A percentile compares a stretch with the other conserved stretches of the same genome.
Evolutionary conservation across 2,888 invertebrate genomes (phyloP).

Genomic region (Platycheirus albimanus): DNA sequence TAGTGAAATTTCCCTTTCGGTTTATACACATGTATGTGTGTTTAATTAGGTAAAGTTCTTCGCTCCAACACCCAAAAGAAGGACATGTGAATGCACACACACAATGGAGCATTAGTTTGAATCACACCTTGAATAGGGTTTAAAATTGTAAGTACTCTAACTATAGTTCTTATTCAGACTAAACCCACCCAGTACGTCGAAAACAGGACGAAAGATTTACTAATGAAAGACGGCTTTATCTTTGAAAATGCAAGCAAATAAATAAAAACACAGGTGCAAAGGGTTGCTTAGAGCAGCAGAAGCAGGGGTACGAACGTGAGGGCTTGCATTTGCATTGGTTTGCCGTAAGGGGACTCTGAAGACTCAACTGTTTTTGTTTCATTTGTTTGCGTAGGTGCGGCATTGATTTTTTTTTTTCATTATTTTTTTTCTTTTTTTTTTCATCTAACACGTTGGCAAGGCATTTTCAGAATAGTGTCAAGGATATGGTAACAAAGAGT

Average conservation of each 20-base stretch:
- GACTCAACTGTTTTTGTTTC: conserved; percentile 22
- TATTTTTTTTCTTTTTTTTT: conserved; percentile 30
- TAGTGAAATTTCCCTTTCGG: conserved; percentile 15
- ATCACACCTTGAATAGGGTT: conserved; percentile 44
- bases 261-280: conserved; percentile 20
- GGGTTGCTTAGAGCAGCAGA: neutral
- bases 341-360: conserved; percentile 43
- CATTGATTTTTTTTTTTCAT: conserved; percentile 54
- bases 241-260: conserved; percentile 29
- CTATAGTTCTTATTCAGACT: conserved; percentile 32
- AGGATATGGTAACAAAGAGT: conserved; percentile 62
- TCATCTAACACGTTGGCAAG: conserved; percentile 25
- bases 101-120: conserved; percentile 26
- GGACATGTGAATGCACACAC: conserved; percentile 28
- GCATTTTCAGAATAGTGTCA: conserved; percentile 50
- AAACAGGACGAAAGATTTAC: conserved; percentile 33
- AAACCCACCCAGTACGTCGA: neutral
- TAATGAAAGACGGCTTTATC: conserved; percentile 47
- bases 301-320: conserved; percentile 1
- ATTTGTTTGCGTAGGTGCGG: conserved; percentile 46
- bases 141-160: conserved; percentile 51
- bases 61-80: neutral
- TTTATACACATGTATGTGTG: neutral
- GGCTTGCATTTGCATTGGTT: conserved; percentile 39
- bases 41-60: conserved; percentile 43